Conservation (phyloP, 2,797 vertebrate genomes). For the Botia kubotai region DNA sequence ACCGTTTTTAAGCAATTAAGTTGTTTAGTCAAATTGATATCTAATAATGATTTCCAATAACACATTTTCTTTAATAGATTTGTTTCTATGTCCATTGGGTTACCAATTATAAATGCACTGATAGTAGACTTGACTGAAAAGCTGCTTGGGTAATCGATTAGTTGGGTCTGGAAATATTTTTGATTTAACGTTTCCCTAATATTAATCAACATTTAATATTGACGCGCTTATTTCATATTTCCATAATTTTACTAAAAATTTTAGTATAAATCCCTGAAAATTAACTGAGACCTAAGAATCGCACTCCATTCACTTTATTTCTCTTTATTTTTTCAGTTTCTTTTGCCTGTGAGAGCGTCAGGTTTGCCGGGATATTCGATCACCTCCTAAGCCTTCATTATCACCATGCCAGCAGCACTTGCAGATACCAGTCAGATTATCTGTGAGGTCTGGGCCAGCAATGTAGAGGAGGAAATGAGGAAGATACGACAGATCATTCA, state of each 20-base stretch:
- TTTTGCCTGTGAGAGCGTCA: conserved; percentile 17
- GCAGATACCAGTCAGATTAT: conserved; percentile 98
- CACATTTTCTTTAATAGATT: background rate
- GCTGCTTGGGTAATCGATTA: background rate
- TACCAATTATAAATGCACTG: background rate
- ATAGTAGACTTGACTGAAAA: background rate
- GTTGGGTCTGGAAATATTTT: background rate
- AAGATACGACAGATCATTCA: conserved; percentile 96
- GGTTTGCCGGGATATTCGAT: conserved; percentile 30
- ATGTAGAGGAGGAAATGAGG: conserved; percentile 98
- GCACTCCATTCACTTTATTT: background rate
- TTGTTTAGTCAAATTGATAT: background rate
- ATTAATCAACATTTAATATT: background rate
- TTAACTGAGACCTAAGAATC: background rate
- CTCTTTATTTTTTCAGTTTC: background rate
- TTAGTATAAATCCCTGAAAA: background rate
- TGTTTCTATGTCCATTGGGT: background rate
- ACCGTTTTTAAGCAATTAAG: background rate
- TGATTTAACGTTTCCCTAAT: background rate
- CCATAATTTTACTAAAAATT: too few species aligned
- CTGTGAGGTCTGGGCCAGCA: conserved; percentile 98
- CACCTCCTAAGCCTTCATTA: conserved; percentile 68
- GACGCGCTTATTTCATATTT: background rate
- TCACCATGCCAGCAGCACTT: conserved; percentile 92
- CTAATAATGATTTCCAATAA: background rate